phyloP scores from a whole-genome alignment of 2,797 vertebrate genomes.

The Poliocrania exsul region DNA sequence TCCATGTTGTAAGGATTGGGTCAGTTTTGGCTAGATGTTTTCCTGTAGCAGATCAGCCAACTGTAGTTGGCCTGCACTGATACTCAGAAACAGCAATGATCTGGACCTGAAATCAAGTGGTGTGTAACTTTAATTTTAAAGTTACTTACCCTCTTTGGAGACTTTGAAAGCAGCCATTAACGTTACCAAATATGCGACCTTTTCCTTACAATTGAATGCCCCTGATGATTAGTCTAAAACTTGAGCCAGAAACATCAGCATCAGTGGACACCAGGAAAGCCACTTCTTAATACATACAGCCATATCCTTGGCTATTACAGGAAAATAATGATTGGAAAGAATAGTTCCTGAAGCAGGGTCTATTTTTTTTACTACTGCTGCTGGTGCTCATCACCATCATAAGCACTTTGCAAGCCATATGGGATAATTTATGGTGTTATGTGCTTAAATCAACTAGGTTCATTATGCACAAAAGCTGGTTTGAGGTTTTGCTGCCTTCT shows the following conservation, averaged over 20 bases:
- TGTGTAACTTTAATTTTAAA: neutral
- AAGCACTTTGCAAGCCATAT: neutral
- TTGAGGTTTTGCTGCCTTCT: neutral
- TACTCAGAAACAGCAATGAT: neutral
- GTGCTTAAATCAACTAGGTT: neutral
- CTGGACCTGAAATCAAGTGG: neutral
- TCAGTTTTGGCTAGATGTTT: neutral
- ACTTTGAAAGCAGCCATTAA: neutral
- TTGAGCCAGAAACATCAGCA: neutral
- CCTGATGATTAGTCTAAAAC: neutral
- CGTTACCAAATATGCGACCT: neutral
- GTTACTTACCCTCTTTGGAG: neutral
- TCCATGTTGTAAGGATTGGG: conserved; percentile 17
- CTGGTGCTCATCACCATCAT: neutral
- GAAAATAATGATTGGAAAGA: neutral
- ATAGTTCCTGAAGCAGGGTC: neutral
- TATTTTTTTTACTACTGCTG: neutral
- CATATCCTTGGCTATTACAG: neutral
- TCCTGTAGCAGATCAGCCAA: conserved; percentile 28
- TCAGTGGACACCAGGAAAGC: neutral
- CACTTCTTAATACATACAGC: neutral
- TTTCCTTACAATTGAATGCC: neutral
- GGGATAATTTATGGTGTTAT: neutral
- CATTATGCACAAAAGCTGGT: neutral
- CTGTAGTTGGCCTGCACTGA: conserved; percentile 7